Evolutionary conservation across 2,888 invertebrate genomes (phyloP), one percentile per base, ranked within the genome.

Genomic region (Troglohyphantes excavatus): DNA sequence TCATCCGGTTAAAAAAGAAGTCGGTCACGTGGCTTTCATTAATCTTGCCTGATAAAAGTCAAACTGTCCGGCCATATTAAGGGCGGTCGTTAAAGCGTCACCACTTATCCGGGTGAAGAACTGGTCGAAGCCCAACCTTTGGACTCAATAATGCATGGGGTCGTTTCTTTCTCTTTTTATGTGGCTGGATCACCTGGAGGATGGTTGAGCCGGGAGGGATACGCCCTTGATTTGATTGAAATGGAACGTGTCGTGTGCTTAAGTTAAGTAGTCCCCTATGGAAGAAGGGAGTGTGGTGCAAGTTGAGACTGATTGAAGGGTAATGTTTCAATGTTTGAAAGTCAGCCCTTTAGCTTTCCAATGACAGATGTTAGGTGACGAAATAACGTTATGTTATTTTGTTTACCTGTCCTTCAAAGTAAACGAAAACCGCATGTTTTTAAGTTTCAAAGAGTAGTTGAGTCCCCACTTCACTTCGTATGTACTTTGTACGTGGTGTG

Each of bases 1-100:
- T n/a, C 2, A 17, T 46, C 11, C 13, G 53, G 53, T 1, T 2
- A 39, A 39, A 39, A 2, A 39, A 53, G 2, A 5, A 33, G 17
- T n/a, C 53, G 5, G 13, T n/a, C 53, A 53, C 46, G 46, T 17
- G 17, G 13, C 17, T 7, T n/a, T n/a, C 53, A 17, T 53, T 53
- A 53, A 53, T 53, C 53, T 53, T 53, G 17, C 53, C n/a, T 53
- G 53, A 53, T 53, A 53, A 53, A 65, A 11, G 65, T 65, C 65
- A 27, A 27, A 23, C 26, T 65, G 65, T 65, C 65, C 13, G 23
- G 1, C 27, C 26, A 27, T 17, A 65, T 65, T 65, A 65, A 65
- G 65, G 6, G 65, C 23, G 13, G 23, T 65, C 65, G 23, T 65
- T 65, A 65, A 23, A 26, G 53, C 53, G 53, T 53, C 53, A 53